Base-by-base conservation (phyloP, 1,140 invertebrate genomes). In the Trichomalopsis sarcophagae region DNA sequence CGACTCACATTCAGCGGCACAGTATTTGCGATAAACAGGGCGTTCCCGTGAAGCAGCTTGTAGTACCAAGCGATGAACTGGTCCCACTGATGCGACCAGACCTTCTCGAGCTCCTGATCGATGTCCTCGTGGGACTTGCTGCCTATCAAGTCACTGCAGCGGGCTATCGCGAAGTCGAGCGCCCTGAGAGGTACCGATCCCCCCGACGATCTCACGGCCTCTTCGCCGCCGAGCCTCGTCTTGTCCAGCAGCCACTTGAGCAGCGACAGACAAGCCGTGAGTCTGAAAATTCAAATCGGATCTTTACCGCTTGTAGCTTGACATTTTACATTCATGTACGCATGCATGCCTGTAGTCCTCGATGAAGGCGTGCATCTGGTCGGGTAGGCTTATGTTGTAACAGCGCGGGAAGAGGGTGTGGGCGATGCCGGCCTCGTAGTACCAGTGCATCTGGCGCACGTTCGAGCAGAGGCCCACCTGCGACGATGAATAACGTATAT, bases 361-460 rank as follows among this genome's bases (percentile, higher is more conserved):
- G 73, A 98, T 94, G 89, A 99, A 99, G 84, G 97, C 96, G 86
- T 95, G 95, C 89, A 98, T 95, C 89, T 98, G 98, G 88, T 98
- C 98, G 13, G 96, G 96, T 91, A 96, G 96, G 90, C 96, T 96
- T 50, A 97, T 95, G 84, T 97, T 97, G 91, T 97, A 98, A 89
- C 97, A 98, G 55, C 98, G 94, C 0, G 97, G 98, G 91, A 97
- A 98, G 83, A 96, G 96, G 3, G 96, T 96, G 85, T 96, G 94
- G 0, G 97, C 95, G 40, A 97, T 95, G 27, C 96, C 96, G 44
- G 96, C 95, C 89, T 98, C 97, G 87, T 95, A 96, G 90, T 96
- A 97, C 97, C 98, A 98, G 89, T 97, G 96, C 91, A 98, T 96
- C 93, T 98, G 97, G 82, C 96, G 96, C 68, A 98, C 93, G 85